phyloP scores from a whole-genome alignment of 37 sponge, comb jelly and placozoan species.

The Amphimedon queenslandica region DNA sequence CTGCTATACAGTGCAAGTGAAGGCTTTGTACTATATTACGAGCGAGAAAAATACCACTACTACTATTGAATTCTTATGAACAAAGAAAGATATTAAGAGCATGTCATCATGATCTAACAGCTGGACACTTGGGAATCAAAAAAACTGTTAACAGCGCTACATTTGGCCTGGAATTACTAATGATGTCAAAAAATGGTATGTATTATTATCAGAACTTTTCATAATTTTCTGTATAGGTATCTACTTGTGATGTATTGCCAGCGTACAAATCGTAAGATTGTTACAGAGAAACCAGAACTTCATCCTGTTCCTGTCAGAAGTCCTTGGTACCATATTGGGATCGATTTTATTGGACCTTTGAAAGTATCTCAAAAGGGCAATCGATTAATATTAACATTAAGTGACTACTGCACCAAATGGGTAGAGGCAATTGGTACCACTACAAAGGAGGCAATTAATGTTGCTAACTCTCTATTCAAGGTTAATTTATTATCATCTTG shows the following conservation, averaged over 20 bases:
- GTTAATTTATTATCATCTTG: too few relatives aligned
- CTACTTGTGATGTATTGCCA: constrained; percentile 70
- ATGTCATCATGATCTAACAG: constrained; percentile 63
- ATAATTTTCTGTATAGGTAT: constrained; percentile 16
- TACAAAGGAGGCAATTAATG: constrained; percentile 35
- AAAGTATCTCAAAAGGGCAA: constrained; percentile 21
- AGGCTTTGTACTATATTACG: too few relatives aligned
- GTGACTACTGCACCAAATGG: constrained; percentile 70
- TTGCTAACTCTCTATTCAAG: constrained; percentile 65
- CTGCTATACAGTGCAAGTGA: too few relatives aligned
- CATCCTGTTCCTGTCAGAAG: constrained; percentile 65
- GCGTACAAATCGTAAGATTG: constrained; percentile 32
- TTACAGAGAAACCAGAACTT: constrained; percentile 47
- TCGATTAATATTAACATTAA: constrained; percentile 52
- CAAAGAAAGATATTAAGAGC: constrained; percentile 37
- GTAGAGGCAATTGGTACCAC: constrained; percentile 44
- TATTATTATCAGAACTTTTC: background rate
- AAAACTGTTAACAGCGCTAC: constrained; percentile 53
- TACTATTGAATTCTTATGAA: constrained; percentile 6
- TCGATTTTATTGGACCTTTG: constrained; percentile 68
- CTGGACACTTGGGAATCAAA: constrained; percentile 67
- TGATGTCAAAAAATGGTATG: constrained; percentile 31
- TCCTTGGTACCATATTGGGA: constrained; percentile 83
- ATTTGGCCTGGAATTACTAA: constrained; percentile 56
- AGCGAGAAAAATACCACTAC: too few relatives aligned